Percentiles rank a stretch among this genome's conserved stretches.
Conservation (phyloP, 2,797 vertebrate genomes). For the Gephyroberyx darwinii region DNA sequence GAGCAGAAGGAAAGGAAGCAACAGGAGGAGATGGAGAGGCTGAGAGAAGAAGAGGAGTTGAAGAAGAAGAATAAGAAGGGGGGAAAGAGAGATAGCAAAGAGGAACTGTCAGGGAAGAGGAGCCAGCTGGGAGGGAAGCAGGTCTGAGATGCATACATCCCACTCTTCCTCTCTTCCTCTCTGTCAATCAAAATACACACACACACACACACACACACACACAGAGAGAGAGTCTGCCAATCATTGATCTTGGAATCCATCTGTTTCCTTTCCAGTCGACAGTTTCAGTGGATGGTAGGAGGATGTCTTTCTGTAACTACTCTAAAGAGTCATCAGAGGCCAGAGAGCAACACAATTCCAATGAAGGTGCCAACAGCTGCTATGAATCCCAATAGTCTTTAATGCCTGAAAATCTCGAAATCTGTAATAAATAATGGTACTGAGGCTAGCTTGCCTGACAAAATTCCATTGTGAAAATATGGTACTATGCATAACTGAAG, state of each 20-base stretch:
- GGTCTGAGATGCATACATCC: constrained; percentile 63
- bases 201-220: background rate
- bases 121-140: constrained; percentile 66
- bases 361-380: constrained; percentile 29
- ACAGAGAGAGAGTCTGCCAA: background rate
- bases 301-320: constrained; percentile 42
- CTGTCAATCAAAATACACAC: background rate
- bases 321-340: constrained; percentile 54
- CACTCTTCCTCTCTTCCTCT: too few relatives aligned
- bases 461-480: background rate
- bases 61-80: constrained; percentile 76
- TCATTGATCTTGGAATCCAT: background rate
- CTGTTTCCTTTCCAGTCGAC: constrained; percentile 47
- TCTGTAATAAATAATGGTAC: background rate
- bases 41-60: constrained; percentile 82
- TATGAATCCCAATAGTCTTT: background rate
- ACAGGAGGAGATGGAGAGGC: constrained; percentile 75
- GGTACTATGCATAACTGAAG: too few relatives aligned
- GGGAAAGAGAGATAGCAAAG: constrained; percentile 77
- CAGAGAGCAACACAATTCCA: constrained; percentile 29
- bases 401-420: background rate
- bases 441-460: background rate
- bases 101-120: constrained; percentile 73
- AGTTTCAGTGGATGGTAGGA: constrained; percentile 50
- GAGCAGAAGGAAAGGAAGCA: constrained; percentile 78